Conservation (phyloP, 2,888 invertebrate genomes). For the Ennomos quercinarius region DNA sequence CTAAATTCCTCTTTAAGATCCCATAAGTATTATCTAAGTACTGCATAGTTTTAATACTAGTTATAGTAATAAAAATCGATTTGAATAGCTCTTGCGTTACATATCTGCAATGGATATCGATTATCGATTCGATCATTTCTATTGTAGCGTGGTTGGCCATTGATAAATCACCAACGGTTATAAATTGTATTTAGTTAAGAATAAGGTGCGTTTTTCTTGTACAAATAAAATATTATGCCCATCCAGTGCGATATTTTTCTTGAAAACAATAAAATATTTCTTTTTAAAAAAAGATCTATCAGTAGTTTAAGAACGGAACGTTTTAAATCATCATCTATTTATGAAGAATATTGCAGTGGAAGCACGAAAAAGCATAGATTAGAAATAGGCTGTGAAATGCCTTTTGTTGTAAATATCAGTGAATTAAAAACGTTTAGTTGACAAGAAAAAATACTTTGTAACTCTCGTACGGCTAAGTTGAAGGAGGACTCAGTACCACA, state of each 20-base stretch:
- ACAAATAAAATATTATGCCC: background rate
- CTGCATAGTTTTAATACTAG: slow-evolving; percentile 4
- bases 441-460: background rate
- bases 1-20: slow-evolving; percentile 18
- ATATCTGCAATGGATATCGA: slow-evolving; percentile 14
- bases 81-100: slow-evolving; percentile 16
- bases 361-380: background rate
- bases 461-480: background rate
- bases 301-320: background rate
- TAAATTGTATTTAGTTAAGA: background rate
- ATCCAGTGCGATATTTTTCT: slow-evolving; percentile 1
- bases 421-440: slow-evolving; percentile 10
- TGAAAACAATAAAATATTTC: background rate
- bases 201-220: slow-evolving; percentile 1
- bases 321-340: background rate
- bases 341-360: slow-evolving; percentile 4
- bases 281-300: background rate
- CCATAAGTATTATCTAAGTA: slow-evolving; percentile 6
- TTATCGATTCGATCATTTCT: background rate
- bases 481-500: background rate
- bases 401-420: background rate
- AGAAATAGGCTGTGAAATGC: slow-evolving; percentile 16
- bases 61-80: slow-evolving; percentile 2
- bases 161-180: slow-evolving; percentile 4
- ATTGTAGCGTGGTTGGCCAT: slow-evolving; percentile 5